Percentiles rank a stretch among this genome's conserved stretches.
Evolutionary conservation across 1,140 invertebrate species (phyloP).

Genomic region (Penaeus japonicus): DNA sequence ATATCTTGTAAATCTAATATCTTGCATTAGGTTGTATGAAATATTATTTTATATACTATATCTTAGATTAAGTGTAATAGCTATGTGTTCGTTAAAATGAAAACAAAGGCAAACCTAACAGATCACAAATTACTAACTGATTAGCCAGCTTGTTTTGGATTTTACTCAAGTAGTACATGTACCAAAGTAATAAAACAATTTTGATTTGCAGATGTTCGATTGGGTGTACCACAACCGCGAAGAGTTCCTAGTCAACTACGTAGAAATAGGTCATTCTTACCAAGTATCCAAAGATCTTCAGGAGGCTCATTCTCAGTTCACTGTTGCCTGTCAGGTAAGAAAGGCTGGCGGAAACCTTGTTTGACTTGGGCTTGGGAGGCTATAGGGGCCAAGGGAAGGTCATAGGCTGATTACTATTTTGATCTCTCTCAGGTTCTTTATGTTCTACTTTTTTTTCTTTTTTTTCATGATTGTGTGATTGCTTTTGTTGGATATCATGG

Average conservation of each 20-base stretch:
- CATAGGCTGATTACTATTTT: too few relatives aligned
- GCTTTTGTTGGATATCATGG: too few relatives aligned
- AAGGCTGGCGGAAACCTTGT: background rate
- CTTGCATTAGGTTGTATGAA: too few relatives aligned
- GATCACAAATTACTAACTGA: background rate
- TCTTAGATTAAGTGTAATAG: too few relatives aligned
- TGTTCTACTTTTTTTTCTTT: too few relatives aligned
- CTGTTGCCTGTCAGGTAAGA: slow-evolving; percentile 72
- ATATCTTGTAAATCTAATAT: too few relatives aligned
- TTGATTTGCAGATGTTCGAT: slow-evolving; percentile 85
- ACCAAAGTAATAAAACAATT: background rate
- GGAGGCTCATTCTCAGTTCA: slow-evolving; percentile 95
- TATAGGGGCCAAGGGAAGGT: too few relatives aligned
- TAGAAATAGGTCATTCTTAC: slow-evolving; percentile 94
- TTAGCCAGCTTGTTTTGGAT: background rate
- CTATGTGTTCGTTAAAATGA: background rate
- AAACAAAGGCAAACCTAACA: background rate
- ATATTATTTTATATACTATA: too few relatives aligned
- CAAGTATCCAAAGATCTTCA: slow-evolving; percentile 90
- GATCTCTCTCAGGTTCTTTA: too few relatives aligned
- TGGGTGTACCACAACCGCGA: slow-evolving; percentile 91
- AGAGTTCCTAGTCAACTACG: slow-evolving; percentile 92
- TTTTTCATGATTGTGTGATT: too few relatives aligned
- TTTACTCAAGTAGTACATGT: background rate
- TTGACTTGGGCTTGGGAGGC: too few relatives aligned